Evolutionary conservation across 1,140 invertebrate species (phyloP), one percentile per base, ranked within the genome.

Genomic region (Parasteatoda tepidariorum): DNA sequence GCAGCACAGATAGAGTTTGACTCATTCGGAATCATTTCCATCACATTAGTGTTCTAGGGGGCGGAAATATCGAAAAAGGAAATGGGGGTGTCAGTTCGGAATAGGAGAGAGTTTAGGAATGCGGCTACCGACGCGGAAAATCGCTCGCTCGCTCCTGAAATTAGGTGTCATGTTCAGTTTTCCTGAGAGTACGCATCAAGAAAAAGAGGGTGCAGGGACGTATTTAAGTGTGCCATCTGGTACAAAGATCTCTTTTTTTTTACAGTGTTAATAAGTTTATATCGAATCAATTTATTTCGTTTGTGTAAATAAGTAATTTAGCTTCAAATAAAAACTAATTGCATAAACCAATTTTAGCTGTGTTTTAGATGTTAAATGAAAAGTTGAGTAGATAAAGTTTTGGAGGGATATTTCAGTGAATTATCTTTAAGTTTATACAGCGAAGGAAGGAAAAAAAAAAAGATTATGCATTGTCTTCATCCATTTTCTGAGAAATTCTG

Each of bases 91-190:
- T 13, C 9, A 48, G 38, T 9, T 22, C 64, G 33, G 78, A 81
- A 33, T 30, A 64, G 67, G 41, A 61, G 54, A 48, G 38, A 67
- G 15, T 54, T 70, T 31, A 66, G 78, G 78, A 82, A 82, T 82
- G 78, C 78, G 78, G 31, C 54, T 28, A 71, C 66, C 78, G 78
- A 82, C 66, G 78, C 67, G 78, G 78, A 82, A 82, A 82, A 82
- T 82, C 66, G 78, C 28, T 33, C 64, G 64, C 34, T 59, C 76
- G 62, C 31, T 79, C 78, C 66, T 62, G 78, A 82, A 82, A 82
- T 82, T 82, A 82, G 78, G 78, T 82, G 78, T 82, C 78, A 82
- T 82, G 78, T 82, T 82, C 78, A 82, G 78, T 82, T 82, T 70
- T 71, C 54, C 28, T 9, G 76, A 28, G 76, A 38, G 11, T 61